These are phyloP conservation scores for Pseudomyrmex flavicornis DNA, from an alignment of 1,140 invertebrate genomes.

Conservation along the genomic window DNA sequence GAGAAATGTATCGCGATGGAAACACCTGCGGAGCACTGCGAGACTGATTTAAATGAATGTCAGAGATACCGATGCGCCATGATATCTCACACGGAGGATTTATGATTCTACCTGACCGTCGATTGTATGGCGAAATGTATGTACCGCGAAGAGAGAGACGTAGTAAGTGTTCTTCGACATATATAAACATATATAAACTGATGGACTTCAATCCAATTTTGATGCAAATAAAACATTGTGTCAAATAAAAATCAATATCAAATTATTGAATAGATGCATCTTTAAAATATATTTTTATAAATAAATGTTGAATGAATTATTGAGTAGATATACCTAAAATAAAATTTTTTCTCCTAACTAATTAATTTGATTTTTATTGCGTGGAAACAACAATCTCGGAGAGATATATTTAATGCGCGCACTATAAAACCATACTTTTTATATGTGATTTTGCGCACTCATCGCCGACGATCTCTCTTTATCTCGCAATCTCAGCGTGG, in stretches of 20 bases:
- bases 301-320: neutral
- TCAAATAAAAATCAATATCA: neutral
- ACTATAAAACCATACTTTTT: slow-evolving; percentile 26
- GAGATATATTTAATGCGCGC: neutral
- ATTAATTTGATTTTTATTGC: too few relatives aligned
- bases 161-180: neutral
- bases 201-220: neutral
- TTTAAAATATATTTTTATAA: neutral
- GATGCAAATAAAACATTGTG: neutral
- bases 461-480: neutral
- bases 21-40: slow-evolving; percentile 42
- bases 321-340: neutral
- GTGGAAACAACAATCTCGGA: neutral
- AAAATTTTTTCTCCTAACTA: neutral
- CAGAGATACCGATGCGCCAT: slow-evolving; percentile 12
- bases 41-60: slow-evolving; percentile 50
- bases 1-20: slow-evolving; percentile 53
- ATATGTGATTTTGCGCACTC: slow-evolving; percentile 16
- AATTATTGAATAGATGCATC: neutral
- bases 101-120: slow-evolving; percentile 1
- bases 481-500: neutral
- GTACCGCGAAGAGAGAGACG: neutral
- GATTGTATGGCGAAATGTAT: neutral
- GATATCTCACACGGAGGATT: neutral
- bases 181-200: neutral